These are phyloP conservation scores for Apostichopus leukothele DNA, from an alignment of 53 echinoderm and acorn worm genomes.

Conservation along the genomic window DNA sequence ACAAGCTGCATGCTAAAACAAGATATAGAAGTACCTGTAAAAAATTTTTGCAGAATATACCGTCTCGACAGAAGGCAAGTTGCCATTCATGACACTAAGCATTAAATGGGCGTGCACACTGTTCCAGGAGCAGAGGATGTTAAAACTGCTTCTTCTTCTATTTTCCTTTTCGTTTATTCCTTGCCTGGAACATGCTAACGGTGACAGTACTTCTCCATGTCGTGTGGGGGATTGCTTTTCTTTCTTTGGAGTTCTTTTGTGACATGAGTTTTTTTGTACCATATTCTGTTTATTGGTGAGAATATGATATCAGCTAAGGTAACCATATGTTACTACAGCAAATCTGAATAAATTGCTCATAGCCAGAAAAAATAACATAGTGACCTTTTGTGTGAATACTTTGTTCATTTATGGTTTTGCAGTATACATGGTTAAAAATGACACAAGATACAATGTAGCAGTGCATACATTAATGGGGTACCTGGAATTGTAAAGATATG, in stretches of 20 bases:
- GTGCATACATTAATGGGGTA: too few species aligned
- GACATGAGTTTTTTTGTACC: conserved; percentile 30
- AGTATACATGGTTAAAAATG: too few species aligned
- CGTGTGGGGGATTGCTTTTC: not conserved
- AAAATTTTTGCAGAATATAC: too few species aligned
- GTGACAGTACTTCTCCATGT: not conserved
- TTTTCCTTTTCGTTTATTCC: not conserved
- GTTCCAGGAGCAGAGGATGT: not conserved
- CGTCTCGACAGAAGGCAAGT: too few species aligned
- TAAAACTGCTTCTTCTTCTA: not conserved
- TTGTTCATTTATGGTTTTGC: too few species aligned
- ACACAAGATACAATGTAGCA: too few species aligned
- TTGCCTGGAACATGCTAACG: not conserved
- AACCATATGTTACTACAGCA: conserved; percentile 20
- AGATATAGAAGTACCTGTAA: too few species aligned
- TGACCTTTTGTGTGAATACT: too few species aligned
- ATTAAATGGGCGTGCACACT: not conserved
- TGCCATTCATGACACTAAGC: too few species aligned
- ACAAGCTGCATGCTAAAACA: too few species aligned
- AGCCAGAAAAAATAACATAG: not conserved
- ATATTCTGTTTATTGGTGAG: conserved; percentile 34
- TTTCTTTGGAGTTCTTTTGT: conserved; percentile 1
- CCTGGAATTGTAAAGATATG: too few species aligned
- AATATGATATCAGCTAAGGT: conserved; percentile 3
- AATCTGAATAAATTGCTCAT: not conserved